phyloP scores from a whole-genome alignment of 2,888 invertebrate species.

The Leucophenga montana region DNA sequence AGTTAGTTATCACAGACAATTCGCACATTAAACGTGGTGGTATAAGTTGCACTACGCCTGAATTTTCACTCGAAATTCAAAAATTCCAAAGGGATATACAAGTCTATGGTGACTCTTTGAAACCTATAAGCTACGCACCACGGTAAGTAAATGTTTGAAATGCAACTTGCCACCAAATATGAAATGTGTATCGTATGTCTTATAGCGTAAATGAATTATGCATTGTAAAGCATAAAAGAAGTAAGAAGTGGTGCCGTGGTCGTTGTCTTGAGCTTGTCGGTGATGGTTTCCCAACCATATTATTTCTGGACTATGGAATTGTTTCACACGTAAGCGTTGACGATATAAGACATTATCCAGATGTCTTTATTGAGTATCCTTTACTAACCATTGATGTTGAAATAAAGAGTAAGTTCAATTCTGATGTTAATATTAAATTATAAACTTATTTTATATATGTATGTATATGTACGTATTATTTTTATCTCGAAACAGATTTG shows the following conservation, averaged over 20 bases:
- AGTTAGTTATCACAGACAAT: conserved; percentile 68
- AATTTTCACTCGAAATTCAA: conserved; percentile 59
- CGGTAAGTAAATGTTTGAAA: conserved; percentile 50
- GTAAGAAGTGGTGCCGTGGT: conserved; percentile 69
- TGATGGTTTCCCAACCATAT: conserved; percentile 69
- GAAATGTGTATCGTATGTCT: too few species aligned
- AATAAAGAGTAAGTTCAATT: conserved; percentile 56
- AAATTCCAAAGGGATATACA: conserved; percentile 64
- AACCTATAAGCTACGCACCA: conserved; percentile 50
- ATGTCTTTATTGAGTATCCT: conserved; percentile 62
- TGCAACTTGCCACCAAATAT: too few species aligned
- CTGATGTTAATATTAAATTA: too few species aligned
- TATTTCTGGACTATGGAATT: conserved; percentile 71
- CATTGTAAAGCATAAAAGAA: conserved; percentile 61
- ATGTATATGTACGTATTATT: too few species aligned
- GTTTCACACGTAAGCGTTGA: conserved; percentile 56
- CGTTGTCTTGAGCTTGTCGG: conserved; percentile 67
- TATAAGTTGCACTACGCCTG: conserved; percentile 62
- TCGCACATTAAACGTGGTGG: conserved; percentile 58
- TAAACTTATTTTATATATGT: too few species aligned
- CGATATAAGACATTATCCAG: conserved; percentile 68
- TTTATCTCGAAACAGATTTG: neutral
- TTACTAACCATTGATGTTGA: conserved; percentile 63
- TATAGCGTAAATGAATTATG: conserved; percentile 64
- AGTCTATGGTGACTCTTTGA: conserved; percentile 54